These are phyloP conservation scores for Drosophila emarginata DNA, from an alignment of 2,888 invertebrate species.

Conservation along the genomic window DNA sequence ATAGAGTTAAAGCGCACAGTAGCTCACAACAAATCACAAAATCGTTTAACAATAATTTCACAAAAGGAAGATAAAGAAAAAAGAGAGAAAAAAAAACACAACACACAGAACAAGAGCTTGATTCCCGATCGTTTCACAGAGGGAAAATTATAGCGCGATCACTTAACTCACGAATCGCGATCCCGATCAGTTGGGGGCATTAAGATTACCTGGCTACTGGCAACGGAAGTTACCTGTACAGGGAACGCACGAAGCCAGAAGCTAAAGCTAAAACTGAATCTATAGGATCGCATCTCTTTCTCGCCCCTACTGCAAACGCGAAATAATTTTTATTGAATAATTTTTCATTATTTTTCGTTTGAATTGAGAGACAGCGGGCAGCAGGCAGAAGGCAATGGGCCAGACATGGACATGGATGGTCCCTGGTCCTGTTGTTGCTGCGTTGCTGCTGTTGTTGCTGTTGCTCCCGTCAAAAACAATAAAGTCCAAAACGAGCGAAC, in stretches of 20 bases:
- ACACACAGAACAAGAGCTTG: slow-evolving; percentile 25
- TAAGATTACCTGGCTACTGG: slow-evolving; percentile 78
- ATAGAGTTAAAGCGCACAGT: slow-evolving; percentile 64
- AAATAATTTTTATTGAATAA: slow-evolving; percentile 82
- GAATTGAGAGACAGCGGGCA: slow-evolving; percentile 68
- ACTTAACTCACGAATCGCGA: slow-evolving; percentile 82
- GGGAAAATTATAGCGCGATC: slow-evolving; percentile 83
- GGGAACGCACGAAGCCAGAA: slow-evolving; percentile 59
- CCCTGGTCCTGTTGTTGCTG: slow-evolving; percentile 30
- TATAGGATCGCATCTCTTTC: slow-evolving; percentile 23
- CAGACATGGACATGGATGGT: slow-evolving; percentile 35
- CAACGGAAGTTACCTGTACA: slow-evolving; percentile 69
- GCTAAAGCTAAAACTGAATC: slow-evolving; percentile 14
- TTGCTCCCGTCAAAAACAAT: slow-evolving; percentile 78
- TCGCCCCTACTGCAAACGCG: slow-evolving; percentile 48
- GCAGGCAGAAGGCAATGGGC: slow-evolving; percentile 35
- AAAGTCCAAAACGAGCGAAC: slow-evolving; percentile 81
- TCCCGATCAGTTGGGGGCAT: slow-evolving; percentile 80
- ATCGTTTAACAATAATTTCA: slow-evolving; percentile 79
- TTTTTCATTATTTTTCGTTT: slow-evolving; percentile 80
- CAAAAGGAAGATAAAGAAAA: slow-evolving; percentile 48
- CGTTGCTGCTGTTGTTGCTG: slow-evolving; percentile 15
- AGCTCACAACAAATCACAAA: slow-evolving; percentile 76
- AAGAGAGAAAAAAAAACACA: background rate
- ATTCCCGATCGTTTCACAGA: slow-evolving; percentile 39